A percentile compares a stretch with the other conserved stretches of the same genome.
phyloP scores from a whole-genome alignment of 2,113 vertebrate genomes.

The Trachemys scripta region DNA sequence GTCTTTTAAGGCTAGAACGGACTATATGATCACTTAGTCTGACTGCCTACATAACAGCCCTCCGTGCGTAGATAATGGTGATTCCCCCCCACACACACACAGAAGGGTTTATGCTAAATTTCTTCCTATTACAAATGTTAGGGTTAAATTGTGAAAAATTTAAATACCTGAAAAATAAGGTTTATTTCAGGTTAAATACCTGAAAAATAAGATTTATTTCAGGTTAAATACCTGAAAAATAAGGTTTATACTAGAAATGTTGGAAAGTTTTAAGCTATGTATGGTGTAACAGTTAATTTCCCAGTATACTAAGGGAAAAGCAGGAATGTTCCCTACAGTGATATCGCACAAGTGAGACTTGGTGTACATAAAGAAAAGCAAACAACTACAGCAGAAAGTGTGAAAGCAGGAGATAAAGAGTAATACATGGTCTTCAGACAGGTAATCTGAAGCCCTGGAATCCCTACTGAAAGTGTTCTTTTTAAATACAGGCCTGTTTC shows the following conservation, averaged over 20 bases:
- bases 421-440: rapidly evolving
- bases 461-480: background rate
- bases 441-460: background rate
- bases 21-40: background rate
- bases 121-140: background rate
- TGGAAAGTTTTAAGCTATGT: background rate
- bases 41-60: background rate
- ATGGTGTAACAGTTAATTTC: background rate
- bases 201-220: background rate
- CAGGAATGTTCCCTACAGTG: background rate
- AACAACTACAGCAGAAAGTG: background rate
- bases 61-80: background rate
- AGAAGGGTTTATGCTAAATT: background rate
- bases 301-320: background rate
- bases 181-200: too few species aligned
- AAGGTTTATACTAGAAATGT: background rate
- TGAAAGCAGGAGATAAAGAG: background rate
- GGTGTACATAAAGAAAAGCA: background rate
- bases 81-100: too few species aligned
- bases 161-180: background rate
- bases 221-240: background rate
- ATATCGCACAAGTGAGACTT: background rate
- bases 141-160: background rate
- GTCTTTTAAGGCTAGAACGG: background rate
- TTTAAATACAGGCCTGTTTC: background rate